Base-by-base conservation (phyloP, 2,888 invertebrate species). In the Poecilobothrus nobilitatus region DNA sequence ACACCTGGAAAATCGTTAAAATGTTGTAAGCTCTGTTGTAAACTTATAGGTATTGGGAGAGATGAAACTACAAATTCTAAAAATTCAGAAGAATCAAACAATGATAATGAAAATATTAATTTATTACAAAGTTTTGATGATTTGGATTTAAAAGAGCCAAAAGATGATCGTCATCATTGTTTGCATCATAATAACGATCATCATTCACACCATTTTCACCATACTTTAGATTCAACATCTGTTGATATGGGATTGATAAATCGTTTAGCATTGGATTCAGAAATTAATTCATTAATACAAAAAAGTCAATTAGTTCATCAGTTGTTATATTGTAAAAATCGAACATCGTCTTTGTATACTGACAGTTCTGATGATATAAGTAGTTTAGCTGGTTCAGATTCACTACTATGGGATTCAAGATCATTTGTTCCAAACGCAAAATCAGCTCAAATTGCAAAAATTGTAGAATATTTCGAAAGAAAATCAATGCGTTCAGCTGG, bases 401-500 rank as follows among this genome's bases (percentile, higher is more conserved):
- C 87, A 18, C 80, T 90, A 76, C 86, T 86, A 76, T 87, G 88
- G 86, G 90, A 90, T 76, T 89, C 90, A 72, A 83, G 88, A 22
- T 86, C 86, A 64, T 84, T 88, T 34, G 84, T 85, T 41, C 82
- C 81, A 65, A 80, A 79, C 74, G 83, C 86, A 74, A 80, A 89
- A 74, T 86, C 87, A 73, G 85, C 88, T 73, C 87, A 90, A 78
- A 93, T 93, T 74, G 89, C 91, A 66, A 88, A 89, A 77, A 94
- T 94, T 74, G 94, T 94, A 37, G 93, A 94, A 76, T 94, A 94
- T 80, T 94, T 94, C 81, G 94, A 94, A 81, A 84, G 91, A 66
- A 90, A 92, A 78, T 88, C 88, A 67, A 53, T 53, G 18, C 53
- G 53, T 53, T 53, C 53, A 18, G 53, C 53, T 53, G 53, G 53